A percentile compares a stretch with the other conserved stretches of the same genome.
phyloP scores from a whole-genome alignment of 1,140 invertebrate genomes.

The Philopotamus ludificatus region DNA sequence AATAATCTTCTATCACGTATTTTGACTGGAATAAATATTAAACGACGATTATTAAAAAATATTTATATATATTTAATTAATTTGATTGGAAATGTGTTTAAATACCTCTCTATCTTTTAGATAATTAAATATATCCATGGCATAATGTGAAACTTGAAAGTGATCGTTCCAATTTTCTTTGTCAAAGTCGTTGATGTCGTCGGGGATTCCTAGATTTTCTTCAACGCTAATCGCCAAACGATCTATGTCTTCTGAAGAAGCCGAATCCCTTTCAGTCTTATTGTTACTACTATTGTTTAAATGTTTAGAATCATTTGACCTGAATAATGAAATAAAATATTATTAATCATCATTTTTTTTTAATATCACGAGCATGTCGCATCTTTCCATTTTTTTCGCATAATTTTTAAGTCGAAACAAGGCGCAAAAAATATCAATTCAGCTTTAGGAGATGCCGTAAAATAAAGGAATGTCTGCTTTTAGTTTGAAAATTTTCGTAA shows the following conservation, averaged over 20 bases:
- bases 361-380: too few species aligned
- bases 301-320: too few species aligned
- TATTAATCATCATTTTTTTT: too few species aligned
- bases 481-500: too few species aligned
- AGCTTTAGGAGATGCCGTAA: too few species aligned
- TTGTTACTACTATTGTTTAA: too few species aligned
- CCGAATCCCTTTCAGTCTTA: slow-evolving; percentile 22
- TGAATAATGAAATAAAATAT: too few species aligned
- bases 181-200: slow-evolving; percentile 82
- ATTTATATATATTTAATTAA: not conserved
- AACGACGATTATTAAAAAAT: slow-evolving; percentile 12
- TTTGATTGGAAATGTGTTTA: not conserved
- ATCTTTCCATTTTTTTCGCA: too few species aligned
- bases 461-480: too few species aligned
- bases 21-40: slow-evolving; percentile 50
- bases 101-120: slow-evolving; percentile 80
- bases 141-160: slow-evolving; percentile 85
- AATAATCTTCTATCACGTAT: slow-evolving; percentile 79
- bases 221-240: slow-evolving; percentile 17
- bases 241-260: slow-evolving; percentile 21
- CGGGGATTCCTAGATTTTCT: slow-evolving; percentile 52
- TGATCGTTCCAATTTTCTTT: slow-evolving; percentile 79
- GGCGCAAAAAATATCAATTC: too few species aligned
- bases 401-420: too few species aligned
- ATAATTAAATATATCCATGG: slow-evolving; percentile 93